phyloP scores from a whole-genome alignment of 1,140 invertebrate genomes.

The Orchesella cincta region DNA sequence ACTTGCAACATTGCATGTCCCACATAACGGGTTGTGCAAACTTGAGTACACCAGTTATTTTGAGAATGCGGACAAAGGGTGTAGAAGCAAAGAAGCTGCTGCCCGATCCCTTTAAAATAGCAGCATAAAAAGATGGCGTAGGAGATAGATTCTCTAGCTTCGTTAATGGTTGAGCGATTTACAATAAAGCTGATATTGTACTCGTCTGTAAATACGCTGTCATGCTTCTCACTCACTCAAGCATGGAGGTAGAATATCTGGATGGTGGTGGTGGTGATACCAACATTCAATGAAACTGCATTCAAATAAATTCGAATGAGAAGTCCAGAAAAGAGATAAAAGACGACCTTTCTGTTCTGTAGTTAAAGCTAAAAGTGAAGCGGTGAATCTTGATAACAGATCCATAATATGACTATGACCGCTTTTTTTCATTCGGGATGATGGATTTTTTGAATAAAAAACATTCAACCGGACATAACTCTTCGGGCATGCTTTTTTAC shows the following conservation, averaged over 20 bases:
- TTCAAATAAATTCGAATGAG: constrained; percentile 3
- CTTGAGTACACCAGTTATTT: background rate
- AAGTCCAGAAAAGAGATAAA: background rate
- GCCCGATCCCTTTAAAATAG: background rate
- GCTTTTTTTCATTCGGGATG: background rate
- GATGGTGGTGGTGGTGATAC: no score
- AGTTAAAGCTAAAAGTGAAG: no score
- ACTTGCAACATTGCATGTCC: background rate
- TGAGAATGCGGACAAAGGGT: background rate
- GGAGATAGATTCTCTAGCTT: background rate
- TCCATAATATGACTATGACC: background rate
- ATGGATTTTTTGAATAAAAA: background rate
- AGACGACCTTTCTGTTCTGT: constrained; percentile 4
- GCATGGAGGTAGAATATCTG: background rate
- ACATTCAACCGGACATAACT: background rate
- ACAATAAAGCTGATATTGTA: constrained; percentile 8
- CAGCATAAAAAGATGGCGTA: background rate
- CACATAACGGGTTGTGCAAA: constrained; percentile 5
- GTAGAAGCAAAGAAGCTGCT: background rate
- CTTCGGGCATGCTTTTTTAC: no score
- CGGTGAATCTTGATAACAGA: no score
- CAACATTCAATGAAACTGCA: background rate
- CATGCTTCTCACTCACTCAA: background rate
- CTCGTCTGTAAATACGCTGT: background rate
- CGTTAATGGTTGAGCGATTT: constrained; percentile 1